These are phyloP conservation scores for Oncorhynchus gorbuscha DNA, from an alignment of 2,113 vertebrate genomes.

Conservation along the genomic window DNA sequence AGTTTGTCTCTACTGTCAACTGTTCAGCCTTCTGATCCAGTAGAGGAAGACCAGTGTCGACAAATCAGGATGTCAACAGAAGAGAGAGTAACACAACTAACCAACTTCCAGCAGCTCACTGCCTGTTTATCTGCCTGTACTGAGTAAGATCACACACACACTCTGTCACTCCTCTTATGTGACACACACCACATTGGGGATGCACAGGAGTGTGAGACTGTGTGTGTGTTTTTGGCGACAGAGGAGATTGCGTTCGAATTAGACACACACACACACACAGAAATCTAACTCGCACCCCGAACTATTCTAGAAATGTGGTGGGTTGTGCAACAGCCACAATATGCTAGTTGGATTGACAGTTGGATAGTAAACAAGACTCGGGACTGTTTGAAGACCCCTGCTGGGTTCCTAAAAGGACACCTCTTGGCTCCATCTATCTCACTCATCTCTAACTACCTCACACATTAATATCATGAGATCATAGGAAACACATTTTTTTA, in stretches of 20 bases:
- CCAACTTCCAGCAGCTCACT: too few relatives aligned
- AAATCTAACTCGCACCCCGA: not conserved
- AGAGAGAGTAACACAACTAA: too few relatives aligned
- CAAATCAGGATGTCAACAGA: too few relatives aligned
- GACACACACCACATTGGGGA: slow-evolving; percentile 53
- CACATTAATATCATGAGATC: too few relatives aligned
- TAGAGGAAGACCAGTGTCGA: too few relatives aligned
- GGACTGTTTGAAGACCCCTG: not conserved
- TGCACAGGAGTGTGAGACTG: slow-evolving; percentile 50
- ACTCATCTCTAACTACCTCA: too few relatives aligned
- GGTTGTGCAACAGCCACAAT: slow-evolving; percentile 1
- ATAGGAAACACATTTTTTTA: too few relatives aligned
- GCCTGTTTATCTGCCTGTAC: slow-evolving; percentile 17
- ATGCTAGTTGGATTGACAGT: not conserved
- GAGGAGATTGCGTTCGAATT: too few relatives aligned
- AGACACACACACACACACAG: not conserved
- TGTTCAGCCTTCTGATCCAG: too few relatives aligned
- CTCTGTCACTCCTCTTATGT: slow-evolving; percentile 52
- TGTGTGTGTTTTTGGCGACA: not conserved
- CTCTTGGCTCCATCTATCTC: too few relatives aligned
- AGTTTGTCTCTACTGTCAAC: too few relatives aligned
- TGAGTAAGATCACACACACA: slow-evolving; percentile 30
- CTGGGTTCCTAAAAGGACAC: not conserved
- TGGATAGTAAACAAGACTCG: slow-evolving; percentile 20
- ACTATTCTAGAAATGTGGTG: slow-evolving; percentile 20